Base-by-base conservation (phyloP, 2,113 vertebrate genomes). In the Oceanodroma tethys region DNA sequence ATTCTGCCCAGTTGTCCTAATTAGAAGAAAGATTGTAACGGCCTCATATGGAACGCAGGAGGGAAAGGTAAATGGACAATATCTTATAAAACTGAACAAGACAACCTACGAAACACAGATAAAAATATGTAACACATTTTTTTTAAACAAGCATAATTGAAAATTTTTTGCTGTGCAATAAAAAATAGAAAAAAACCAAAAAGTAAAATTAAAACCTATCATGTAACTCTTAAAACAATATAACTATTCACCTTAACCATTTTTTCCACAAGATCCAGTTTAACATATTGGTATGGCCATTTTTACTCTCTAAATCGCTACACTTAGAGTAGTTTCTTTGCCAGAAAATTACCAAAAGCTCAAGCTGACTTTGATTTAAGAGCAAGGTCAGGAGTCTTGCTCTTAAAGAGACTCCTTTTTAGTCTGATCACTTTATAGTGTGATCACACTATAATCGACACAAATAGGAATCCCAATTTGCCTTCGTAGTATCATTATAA, bases 11-110 rank as follows among this genome's bases (percentile, higher is more conserved):
- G 56, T 76, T 86, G n/a, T 87, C 74, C 83, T 98, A 96, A 96
- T 97, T 95, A 96, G 93, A 97, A 97, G 68, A 81, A 87, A 73
- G 89, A 96, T 73, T 91, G 32, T 76, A 96, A 92, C 81, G 95
- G 65, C 72, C 78, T 95, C 55, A 74, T 59, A 88, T 3, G 8
- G 97, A 97, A 97, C 87, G 94, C 60, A 63, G 72, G 50, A 87
- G 25, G 59, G 36, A 88, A 79, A 95, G 32, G 85, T 95, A 97
- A 97, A 97, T 86, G 85, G 34, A 83, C 50, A 95, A 52, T 82
- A 95, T 93, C 55, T 70, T 95, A 85, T 83, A 94, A 97, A 96
- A 93, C 82, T 66, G 80, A 96, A 93, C 27, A 92, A 81, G 75
- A 94, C 38, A 84, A 68, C 21, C 25, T 93, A 93, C 22, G 59